These are phyloP conservation scores for Rotaria macrura DNA, from an alignment of 2,888 invertebrate species.

Conservation along the genomic window DNA sequence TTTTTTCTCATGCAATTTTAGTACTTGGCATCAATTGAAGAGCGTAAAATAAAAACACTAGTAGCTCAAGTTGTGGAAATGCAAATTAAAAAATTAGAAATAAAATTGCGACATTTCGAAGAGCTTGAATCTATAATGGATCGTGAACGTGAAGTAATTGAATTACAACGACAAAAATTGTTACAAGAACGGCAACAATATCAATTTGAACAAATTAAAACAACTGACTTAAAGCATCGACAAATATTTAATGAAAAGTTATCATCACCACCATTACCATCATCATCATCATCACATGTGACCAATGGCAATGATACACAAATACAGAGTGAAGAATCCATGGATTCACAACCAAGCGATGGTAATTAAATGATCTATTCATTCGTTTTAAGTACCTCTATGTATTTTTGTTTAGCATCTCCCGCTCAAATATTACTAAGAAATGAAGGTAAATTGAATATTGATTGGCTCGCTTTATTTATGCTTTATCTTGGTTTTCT, in stretches of 20 bases:
- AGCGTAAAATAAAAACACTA: conserved; percentile 50
- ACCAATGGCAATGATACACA: neutral
- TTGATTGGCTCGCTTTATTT: neutral
- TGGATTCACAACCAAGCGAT: conserved; percentile 19
- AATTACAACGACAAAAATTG: conserved; percentile 22
- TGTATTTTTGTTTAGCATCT: neutral
- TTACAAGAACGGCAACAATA: conserved; percentile 33
- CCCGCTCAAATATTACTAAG: neutral
- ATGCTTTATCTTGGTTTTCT: neutral
- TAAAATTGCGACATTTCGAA: conserved; percentile 91
- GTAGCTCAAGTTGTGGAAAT: conserved; percentile 70
- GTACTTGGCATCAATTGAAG: conserved; percentile 35
- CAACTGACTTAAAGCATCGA: conserved; percentile 24
- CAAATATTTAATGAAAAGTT: neutral
- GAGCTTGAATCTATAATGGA: conserved; percentile 64
- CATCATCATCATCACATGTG: neutral
- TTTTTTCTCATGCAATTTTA: neutral
- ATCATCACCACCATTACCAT: neutral
- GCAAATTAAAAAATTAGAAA: conserved; percentile 98
- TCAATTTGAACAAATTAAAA: conserved; percentile 32
- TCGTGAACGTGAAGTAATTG: conserved; percentile 27
- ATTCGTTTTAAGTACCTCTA: neutral
- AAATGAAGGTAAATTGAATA: neutral
- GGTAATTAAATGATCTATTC: neutral
- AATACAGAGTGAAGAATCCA: conserved; percentile 17